Evolutionary conservation across 2,888 invertebrate species (phyloP).

Genomic region (Pristionchus entomophagus): DNA sequence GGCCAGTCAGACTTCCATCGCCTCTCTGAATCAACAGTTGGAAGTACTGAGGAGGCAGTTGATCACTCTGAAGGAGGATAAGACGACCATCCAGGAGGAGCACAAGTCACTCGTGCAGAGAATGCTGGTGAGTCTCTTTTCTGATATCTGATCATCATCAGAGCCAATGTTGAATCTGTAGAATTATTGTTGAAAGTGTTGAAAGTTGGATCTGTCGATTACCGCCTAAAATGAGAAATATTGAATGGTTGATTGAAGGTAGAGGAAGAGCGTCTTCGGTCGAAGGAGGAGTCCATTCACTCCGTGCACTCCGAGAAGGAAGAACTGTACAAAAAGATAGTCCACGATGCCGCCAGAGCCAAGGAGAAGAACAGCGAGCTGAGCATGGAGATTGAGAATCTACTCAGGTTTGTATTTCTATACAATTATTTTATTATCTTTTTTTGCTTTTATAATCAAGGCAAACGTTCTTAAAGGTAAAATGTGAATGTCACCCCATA

Average conservation of each 20-base stretch:
- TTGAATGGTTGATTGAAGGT: background rate
- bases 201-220: too few species aligned
- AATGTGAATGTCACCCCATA: too few species aligned
- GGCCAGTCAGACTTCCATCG: constrained; percentile 53
- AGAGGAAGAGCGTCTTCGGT: constrained; percentile 28
- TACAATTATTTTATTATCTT: too few species aligned
- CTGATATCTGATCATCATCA: too few species aligned
- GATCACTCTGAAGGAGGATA: constrained; percentile 62
- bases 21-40: constrained; percentile 60
- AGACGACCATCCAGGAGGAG: constrained; percentile 50
- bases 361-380: constrained; percentile 46
- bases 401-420: constrained; percentile 18
- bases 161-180: too few species aligned
- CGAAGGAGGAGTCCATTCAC: constrained; percentile 42
- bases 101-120: constrained; percentile 48
- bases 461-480: too few species aligned
- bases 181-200: too few species aligned
- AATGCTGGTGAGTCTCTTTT: constrained; percentile 47
- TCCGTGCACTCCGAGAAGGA: constrained; percentile 44
- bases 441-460: too few species aligned
- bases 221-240: background rate
- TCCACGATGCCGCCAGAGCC: constrained; percentile 48
- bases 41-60: constrained; percentile 64
- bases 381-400: constrained; percentile 30
- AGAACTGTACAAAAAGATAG: constrained; percentile 50